These are phyloP conservation scores for Aphelocoma californica DNA, from an alignment of 2,797 vertebrate genomes.

Conservation along the genomic window DNA sequence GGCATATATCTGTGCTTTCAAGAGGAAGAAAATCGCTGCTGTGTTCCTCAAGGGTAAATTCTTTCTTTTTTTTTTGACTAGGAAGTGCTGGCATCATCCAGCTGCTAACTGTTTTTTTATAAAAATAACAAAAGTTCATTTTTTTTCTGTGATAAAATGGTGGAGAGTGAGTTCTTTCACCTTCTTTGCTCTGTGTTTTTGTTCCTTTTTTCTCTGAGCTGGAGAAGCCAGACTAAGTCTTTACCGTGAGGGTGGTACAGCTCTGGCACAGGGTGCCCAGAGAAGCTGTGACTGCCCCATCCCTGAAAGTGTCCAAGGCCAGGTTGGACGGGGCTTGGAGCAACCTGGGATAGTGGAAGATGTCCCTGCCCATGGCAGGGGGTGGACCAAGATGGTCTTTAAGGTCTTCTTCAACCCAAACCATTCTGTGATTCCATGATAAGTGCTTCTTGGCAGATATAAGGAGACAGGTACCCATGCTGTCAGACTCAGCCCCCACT, in stretches of 20 bases:
- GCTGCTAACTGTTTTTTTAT: neutral
- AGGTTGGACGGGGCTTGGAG: rapidly evolving
- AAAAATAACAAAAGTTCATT: neutral
- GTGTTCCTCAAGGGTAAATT: neutral
- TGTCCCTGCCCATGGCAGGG: neutral
- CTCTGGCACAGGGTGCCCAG: neutral
- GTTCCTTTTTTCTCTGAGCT: neutral
- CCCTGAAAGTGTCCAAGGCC: neutral
- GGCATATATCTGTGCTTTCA: neutral
- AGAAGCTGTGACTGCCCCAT: neutral
- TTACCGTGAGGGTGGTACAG: neutral
- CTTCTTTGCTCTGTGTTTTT: neutral
- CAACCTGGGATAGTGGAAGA: neutral
- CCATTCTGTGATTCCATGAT: neutral
- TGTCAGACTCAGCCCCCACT: neutral
- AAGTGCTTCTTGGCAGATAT: neutral
- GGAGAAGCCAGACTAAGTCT: neutral
- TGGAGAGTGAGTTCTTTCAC: neutral
- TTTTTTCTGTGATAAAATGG: neutral
- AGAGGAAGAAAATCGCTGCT: neutral
- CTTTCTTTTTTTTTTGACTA: neutral
- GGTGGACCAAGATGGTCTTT: neutral
- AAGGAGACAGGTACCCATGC: neutral
- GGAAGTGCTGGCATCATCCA: neutral
- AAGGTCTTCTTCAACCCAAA: neutral